Evolutionary conservation across 2,888 invertebrate species (phyloP), one percentile per base, ranked within the genome.

Genomic region (Adela reaumurella): DNA sequence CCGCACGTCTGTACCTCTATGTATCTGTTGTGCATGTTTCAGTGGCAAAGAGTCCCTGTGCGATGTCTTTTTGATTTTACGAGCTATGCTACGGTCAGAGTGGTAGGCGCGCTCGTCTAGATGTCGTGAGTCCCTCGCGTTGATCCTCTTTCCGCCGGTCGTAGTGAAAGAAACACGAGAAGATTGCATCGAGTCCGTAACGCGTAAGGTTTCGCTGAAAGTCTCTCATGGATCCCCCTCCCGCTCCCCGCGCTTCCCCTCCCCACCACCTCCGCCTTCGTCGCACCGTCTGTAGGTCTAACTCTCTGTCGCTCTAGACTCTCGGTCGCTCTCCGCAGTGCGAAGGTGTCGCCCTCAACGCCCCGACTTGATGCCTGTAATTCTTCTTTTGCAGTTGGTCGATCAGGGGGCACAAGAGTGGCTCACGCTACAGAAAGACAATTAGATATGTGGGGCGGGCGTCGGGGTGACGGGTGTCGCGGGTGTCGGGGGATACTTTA

Each of bases 341-440:
- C 56, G 56, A 57, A 57, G 49, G 54, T 53, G n/a, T 54, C 52
- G 51, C 53, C 56, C 35, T 54, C 58, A 54, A 56, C 57, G 56
- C 60, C 58, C 54, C 54, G 76, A 74, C 73, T 76, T 68, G 70
- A 77, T 74, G 73, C 73, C 76, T 77, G 73, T 65, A 63, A 63
- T 77, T 77, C 74, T 77, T 78, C 76, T 78, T 77, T 78, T 78
- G 71, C 77, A 78, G 77, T 72, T 78, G 77, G 77, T 78, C 74
- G 78, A 78, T 76, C 78, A 78, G 77, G 78, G 76, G 68, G 74
- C 74, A 71, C 76, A 77, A 76, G 78, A 78, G 74, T 78, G 78
- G 78, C 77, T 78, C 68, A 14, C 43, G 17, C 67, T 78, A 73
- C 78, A 73, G 77, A 78, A 78, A 78, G 78, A 78, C 74, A 78